Base-by-base conservation (phyloP, 2,113 vertebrate genomes). In the Pheucticus melanocephalus region DNA sequence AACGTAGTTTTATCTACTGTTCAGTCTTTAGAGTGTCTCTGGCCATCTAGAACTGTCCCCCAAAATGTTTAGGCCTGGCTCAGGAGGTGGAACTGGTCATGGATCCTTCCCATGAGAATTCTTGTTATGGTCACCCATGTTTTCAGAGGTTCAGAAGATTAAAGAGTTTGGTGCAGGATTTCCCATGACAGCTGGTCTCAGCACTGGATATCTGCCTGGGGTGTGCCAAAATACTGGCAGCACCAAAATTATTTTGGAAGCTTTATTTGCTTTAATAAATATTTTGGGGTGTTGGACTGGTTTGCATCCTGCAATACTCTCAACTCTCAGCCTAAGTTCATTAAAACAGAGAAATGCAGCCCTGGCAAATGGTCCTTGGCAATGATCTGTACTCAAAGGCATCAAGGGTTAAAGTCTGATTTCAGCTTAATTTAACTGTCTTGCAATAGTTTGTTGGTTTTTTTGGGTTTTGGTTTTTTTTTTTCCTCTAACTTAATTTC, bases 381-480 rank as follows among this genome's bases (percentile, higher is more conserved):
- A 28, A 15, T 16, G 24, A 23, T 54, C 37, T 37, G 28, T 21
- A 53, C 27, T 24, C 44, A 47, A 82, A 81, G 14, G 12, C 19
- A 77, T 27, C 9, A 47, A 73, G 50, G 20, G 54, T 86, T 91
- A 51, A 95, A 90, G 31, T 69, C 59, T 88, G n/a, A 85, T 82
- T 94, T 90, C 31, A 69, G 15, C 22, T 79, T 79, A 28, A 53
- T 82, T 92, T 95, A 77, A 48, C 17, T 65, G n/a, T 37, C 40
- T 77, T 86, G 16, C 10, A 30, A n/a, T 10, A 73, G 23, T 20
- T 88, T 81, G 20, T 82, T 82, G 11, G 28, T 1, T 10, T 30
- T 22, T 33, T 33, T 5, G 9, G 39, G 39, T n/a, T n/a, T n/a
- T n/a, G n/a, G n/a, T n/a, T n/a, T 72, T 54, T 9, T 21, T 33